Evolutionary conservation across 2,797 vertebrate genomes (phyloP).

Genomic region (Aldrovandia affinis): DNA sequence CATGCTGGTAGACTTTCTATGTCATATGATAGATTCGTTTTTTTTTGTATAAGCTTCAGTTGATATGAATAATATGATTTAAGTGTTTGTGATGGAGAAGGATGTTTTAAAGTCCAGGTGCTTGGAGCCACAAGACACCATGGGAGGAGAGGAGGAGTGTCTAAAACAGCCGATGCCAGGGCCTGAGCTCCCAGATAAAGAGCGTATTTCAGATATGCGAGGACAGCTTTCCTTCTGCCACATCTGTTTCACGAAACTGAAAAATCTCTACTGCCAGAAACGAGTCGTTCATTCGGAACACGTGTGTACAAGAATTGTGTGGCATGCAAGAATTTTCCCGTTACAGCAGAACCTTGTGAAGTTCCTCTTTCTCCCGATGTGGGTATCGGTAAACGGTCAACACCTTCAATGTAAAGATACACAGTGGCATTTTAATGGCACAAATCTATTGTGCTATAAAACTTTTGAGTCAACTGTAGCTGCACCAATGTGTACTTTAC

Average conservation of each 20-base stretch:
- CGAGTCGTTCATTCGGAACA: not conserved
- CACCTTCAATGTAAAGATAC: not conserved
- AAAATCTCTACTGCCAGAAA: not conserved
- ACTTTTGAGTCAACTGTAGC: not conserved
- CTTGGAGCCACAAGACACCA: not conserved
- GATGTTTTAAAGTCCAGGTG: not conserved
- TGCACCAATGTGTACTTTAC: not conserved
- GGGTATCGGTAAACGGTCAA: not conserved
- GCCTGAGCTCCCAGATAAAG: not conserved
- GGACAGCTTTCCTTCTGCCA: not conserved
- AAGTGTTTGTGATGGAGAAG: not conserved
- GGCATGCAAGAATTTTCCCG: no score
- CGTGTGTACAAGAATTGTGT: no score
- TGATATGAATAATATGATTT: not conserved
- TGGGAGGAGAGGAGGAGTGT: not conserved
- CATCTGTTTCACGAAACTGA: not conserved
- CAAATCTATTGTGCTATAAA: not conserved
- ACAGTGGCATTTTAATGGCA: constrained; percentile 11
- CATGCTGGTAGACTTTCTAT: no score
- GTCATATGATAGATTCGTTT: not conserved
- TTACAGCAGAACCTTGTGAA: not conserved
- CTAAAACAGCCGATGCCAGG: not conserved
- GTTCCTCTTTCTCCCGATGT: not conserved
- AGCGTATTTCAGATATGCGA: not conserved
- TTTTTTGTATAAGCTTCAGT: not conserved